Evolutionary conservation across 2,113 vertebrate genomes (phyloP), one percentile per base, ranked within the genome.

Genomic region (Syrmaticus mikado): DNA sequence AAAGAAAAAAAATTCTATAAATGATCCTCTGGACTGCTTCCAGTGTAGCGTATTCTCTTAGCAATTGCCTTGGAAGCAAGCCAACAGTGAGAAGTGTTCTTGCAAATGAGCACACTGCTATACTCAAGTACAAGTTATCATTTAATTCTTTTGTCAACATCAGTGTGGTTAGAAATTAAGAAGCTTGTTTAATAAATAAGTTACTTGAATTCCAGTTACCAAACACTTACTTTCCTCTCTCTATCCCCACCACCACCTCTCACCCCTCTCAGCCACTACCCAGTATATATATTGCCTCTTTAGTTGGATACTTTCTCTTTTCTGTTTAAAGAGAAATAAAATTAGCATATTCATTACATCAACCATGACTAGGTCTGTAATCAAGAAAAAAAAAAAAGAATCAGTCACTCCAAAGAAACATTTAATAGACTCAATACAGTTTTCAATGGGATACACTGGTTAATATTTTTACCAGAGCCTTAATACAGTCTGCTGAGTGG

Each of bases 121-220:
- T 87, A 94, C 92, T 98, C 94, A 82, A 98, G 95, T 87, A 94
- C 92, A 97, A 98, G 96, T 97, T 97, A 98, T 97, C 97, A 97
- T 98, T 98, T 98, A 98, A 98, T 98, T 97, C 97, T 95, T 97
- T 97, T 97, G 96, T 98, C 98, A 98, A 98, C 95, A 98, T 96
- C 93, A 94, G 87, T 46, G 5, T 3, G 0, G 94, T 95, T 95
- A 97, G 97, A 98, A 98, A 98, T 98, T 97, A 98, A 98, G 97
- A 97, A 94, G 95, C 81, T 94, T 96, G 87, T 67, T 96, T 97
- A 98, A 97, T 96, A 97, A 98, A 97, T 77, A 98, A 98, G 98
- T 98, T 98, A 93, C 85, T 91, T 88, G 60, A 96, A 97, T 97
- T 98, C 94, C 70, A 97, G 96, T 96, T 97, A 97, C 74, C 45